These are phyloP conservation scores for Pygmarrhopalites habei DNA, from an alignment of 1,140 invertebrate species.

Conservation along the genomic window DNA sequence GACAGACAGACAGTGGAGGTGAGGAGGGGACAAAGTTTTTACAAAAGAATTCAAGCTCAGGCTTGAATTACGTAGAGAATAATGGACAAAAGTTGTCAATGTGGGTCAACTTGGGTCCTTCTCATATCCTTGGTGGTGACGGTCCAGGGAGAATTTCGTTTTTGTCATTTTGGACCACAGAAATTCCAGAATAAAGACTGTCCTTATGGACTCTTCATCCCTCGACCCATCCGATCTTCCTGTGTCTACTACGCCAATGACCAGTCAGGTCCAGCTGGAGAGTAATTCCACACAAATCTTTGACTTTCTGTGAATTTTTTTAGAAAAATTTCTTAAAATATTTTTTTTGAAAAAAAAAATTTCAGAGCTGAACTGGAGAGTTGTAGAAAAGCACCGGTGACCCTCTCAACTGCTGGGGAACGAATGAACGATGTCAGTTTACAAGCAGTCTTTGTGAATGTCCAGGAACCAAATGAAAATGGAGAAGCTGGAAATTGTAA, in stretches of 20 bases:
- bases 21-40: too few relatives aligned
- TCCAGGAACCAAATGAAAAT: not conserved
- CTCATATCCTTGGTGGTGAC: too few relatives aligned
- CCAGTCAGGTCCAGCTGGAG: not conserved
- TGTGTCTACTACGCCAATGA: constrained; percentile 5
- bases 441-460: constrained; percentile 2
- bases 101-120: too few relatives aligned
- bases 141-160: constrained; percentile 1
- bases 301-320: not conserved
- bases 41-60: too few relatives aligned
- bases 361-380: not conserved
- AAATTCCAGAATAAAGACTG: not conserved
- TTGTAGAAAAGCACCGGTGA: not conserved
- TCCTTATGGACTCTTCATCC: not conserved
- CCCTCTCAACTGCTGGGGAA: not conserved
- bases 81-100: too few relatives aligned
- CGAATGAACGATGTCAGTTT: not conserved
- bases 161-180: not conserved
- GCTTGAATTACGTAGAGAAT: too few relatives aligned
- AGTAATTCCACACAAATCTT: too few relatives aligned
- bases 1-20: too few relatives aligned
- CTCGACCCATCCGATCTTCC: not conserved
- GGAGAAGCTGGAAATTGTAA: not conserved
- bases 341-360: not conserved
- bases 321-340: not conserved